Evolutionary conservation across 2,888 invertebrate species (phyloP), one percentile per base, ranked within the genome.

Genomic region (Drosophila multiciliata): DNA sequence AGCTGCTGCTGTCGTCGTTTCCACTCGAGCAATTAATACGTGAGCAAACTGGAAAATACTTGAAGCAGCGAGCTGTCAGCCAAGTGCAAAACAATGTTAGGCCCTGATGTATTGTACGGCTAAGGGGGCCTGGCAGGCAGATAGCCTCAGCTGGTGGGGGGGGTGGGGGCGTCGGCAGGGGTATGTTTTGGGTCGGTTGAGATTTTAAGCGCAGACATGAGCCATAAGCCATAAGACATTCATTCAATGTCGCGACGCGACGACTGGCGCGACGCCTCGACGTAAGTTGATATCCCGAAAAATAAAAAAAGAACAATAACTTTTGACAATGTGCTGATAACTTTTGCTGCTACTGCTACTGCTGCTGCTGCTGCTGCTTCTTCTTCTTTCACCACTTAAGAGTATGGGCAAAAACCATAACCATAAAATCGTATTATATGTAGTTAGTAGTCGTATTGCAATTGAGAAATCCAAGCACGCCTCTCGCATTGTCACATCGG

Each of bases 21-120:
- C 83, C 89, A 89, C 83, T 90, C 86, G 79, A 83, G 87, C 87
- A 87, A 87, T 87, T 87, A 87, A 87, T 87, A 87, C 87, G 87
- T 87, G 87, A 90, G 89, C 77, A 90, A 90, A 87, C 89, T 87
- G 83, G 78, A 83, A 86, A 86, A 85, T 82, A 75, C 80, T 66
- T 66, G 55, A 62, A 68, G 64, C 66, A 71, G 63, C 55, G 66
- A 63, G 73, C 73, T 71, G 70, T 66, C 65, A 76, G 74, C 78
- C 85, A 84, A 85, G 84, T 85, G 90, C 85, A 85, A 89, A 85
- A 87, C 90, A 85, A 75, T 85, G 85, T 85, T 89, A 69, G 75
- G 76, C 72, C 69, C 82, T 82, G 84, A 70, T 80, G 84, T 78
- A 87, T 80, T 75, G 65, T 78, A 66, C 40, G 38, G 35, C 62